Evolutionary conservation across 2,888 invertebrate species (phyloP).

Genomic region (Leucophora obtusa): DNA sequence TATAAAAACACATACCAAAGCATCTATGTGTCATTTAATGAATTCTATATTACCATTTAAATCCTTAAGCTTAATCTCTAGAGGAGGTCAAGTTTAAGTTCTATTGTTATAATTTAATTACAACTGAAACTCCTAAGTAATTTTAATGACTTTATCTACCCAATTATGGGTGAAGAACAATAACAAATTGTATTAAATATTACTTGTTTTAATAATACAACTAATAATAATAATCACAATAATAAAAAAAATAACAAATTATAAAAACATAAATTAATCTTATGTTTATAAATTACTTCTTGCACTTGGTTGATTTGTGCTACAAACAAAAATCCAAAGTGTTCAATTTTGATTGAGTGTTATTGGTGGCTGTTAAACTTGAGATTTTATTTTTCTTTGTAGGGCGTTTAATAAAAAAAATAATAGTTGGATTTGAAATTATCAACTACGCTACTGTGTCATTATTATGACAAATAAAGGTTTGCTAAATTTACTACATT

Average conservation of each 20-base stretch:
- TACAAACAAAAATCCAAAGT: too few relatives aligned
- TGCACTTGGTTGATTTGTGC: background rate
- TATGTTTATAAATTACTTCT: background rate
- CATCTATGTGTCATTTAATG: background rate
- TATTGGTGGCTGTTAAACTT: background rate
- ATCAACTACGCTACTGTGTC: constrained; percentile 30
- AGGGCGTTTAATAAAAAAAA: constrained; percentile 29
- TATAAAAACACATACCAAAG: background rate
- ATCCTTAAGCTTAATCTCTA: background rate
- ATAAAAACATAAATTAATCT: constrained; percentile 13
- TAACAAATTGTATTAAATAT: background rate
- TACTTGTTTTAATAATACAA: background rate
- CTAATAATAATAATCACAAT: constrained; percentile 7
- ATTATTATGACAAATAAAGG: constrained; percentile 53
- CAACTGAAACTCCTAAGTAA: constrained; percentile 1
- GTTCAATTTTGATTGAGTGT: constrained; percentile 31
- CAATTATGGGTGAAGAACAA: background rate
- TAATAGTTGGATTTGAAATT: constrained; percentile 22
- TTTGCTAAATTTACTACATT: constrained; percentile 30
- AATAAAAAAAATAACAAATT: constrained; percentile 32
- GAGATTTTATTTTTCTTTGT: constrained; percentile 11
- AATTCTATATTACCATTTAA: background rate
- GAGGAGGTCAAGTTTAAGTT: constrained; percentile 52
- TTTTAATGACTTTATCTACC: constrained; percentile 44
- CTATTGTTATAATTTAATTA: constrained; percentile 42